Percentiles rank a stretch among this genome's conserved stretches.
phyloP scores from a whole-genome alignment of 1,140 invertebrate species.

The roundworm (Caenorhabditis elegans) region DNA sequence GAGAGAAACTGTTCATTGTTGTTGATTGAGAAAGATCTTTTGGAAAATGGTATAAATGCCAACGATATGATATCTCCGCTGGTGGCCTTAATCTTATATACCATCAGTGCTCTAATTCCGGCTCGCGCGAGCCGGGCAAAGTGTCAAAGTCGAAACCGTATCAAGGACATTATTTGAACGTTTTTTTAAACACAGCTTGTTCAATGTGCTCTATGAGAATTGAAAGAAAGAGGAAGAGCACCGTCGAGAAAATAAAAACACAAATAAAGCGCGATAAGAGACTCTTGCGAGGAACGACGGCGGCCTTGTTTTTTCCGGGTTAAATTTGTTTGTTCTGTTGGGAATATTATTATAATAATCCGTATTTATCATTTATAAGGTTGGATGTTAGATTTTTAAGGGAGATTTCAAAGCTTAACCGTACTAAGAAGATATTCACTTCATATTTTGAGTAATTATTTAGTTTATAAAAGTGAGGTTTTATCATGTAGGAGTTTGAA shows the following conservation, averaged over 20 bases:
- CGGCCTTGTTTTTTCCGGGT: neutral
- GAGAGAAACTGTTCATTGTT: neutral
- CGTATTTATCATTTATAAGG: too few species aligned
- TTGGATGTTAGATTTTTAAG: too few species aligned
- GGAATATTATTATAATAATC: neutral
- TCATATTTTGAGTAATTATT: too few species aligned
- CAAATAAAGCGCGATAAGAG: slow-evolving; percentile 24
- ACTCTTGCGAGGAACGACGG: neutral
- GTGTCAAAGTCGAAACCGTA: slow-evolving; percentile 8
- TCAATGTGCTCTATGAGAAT: neutral
- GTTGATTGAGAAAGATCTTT: neutral
- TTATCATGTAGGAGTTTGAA: too few species aligned
- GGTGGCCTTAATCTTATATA: slow-evolving; percentile 20
- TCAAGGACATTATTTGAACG: slow-evolving; percentile 8
- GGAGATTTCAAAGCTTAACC: too few species aligned
- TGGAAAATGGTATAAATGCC: neutral
- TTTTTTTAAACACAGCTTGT: neutral
- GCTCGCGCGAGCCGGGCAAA: slow-evolving; percentile 7
- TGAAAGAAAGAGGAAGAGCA: neutral
- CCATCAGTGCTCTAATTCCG: neutral
- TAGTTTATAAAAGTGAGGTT: too few species aligned
- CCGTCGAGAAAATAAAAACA: neutral
- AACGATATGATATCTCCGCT: neutral
- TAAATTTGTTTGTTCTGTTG: slow-evolving; percentile 1
- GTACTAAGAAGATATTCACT: too few species aligned